A percentile compares a stretch with the other conserved stretches of the same genome.
Evolutionary conservation across 2,113 vertebrate species (phyloP).

Genomic region (Collichthys lucidus): DNA sequence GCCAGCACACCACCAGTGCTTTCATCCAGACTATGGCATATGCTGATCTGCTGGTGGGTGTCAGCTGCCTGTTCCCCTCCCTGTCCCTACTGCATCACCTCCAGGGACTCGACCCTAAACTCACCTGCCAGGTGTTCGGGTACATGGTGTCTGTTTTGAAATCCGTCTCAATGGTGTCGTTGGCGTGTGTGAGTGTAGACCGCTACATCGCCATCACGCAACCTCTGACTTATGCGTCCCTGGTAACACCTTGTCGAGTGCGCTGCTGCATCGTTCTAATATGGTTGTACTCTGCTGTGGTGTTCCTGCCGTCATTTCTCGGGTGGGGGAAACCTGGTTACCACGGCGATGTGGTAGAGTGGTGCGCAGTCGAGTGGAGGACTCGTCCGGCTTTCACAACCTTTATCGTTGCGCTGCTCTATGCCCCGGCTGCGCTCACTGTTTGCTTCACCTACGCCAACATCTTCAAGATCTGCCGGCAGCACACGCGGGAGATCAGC

Average conservation of each 20-base stretch:
- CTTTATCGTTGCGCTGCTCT: constrained; percentile 94
- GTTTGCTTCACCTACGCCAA: constrained; percentile 98
- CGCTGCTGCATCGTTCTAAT: constrained; percentile 93
- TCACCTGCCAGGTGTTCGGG: constrained; percentile 95
- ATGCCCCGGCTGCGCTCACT: constrained; percentile 92
- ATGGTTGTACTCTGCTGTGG: constrained; percentile 94
- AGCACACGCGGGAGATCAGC: constrained; percentile 96
- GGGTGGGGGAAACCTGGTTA: constrained; percentile 98
- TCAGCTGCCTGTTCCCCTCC: constrained; percentile 97
- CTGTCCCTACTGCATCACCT: constrained; percentile 92
- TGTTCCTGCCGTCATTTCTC: constrained; percentile 95
- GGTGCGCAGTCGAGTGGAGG: constrained; percentile 91
- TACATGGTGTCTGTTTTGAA: constrained; percentile 97
- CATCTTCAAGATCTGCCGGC: constrained; percentile 98
- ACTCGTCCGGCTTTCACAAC: constrained; percentile 92
- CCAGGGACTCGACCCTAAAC: constrained; percentile 87
- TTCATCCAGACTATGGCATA: constrained; percentile 99
- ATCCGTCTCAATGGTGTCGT: constrained; percentile 95
- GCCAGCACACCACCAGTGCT: constrained; percentile 96
- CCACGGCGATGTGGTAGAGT: constrained; percentile 95
- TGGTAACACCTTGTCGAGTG: constrained; percentile 94
- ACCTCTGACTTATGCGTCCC: constrained; percentile 91
- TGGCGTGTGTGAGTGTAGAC: constrained; percentile 97
- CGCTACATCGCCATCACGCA: constrained; percentile 96
- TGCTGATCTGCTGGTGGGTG: constrained; percentile 95